Percentiles rank a stretch among this genome's conserved stretches.
These are phyloP conservation scores for Laticauda laticaudata DNA, from an alignment of 2,113 vertebrate species.

Conservation along the genomic window DNA sequence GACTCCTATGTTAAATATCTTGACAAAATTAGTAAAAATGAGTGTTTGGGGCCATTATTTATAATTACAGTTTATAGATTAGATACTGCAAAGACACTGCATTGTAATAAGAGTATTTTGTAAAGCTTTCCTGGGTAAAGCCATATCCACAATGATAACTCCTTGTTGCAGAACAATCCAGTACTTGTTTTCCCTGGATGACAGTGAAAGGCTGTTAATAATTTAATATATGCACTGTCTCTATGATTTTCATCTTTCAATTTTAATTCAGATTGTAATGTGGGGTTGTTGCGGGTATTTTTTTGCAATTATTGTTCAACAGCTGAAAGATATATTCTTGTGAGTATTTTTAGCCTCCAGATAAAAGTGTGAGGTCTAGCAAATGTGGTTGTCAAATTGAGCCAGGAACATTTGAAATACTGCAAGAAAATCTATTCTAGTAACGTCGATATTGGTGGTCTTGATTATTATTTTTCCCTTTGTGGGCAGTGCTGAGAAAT, in stretches of 20 bases:
- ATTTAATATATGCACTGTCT: neutral
- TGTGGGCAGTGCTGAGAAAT: neutral
- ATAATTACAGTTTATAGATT: neutral
- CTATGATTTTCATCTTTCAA: neutral
- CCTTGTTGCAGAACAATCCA: neutral
- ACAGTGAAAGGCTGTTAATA: neutral
- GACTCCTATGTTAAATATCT: slow-evolving; percentile 46
- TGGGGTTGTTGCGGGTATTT: neutral
- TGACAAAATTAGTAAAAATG: neutral
- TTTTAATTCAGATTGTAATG: neutral
- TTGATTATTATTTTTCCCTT: neutral
- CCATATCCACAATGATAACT: slow-evolving; percentile 14
- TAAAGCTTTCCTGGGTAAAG: slow-evolving; percentile 27
- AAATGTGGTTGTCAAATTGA: neutral
- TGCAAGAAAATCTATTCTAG: neutral
- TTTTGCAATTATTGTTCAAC: neutral
- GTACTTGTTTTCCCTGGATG: neutral
- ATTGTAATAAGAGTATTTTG: neutral
- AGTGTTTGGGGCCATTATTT: neutral
- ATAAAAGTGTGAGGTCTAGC: neutral
- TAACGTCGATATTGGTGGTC: neutral
- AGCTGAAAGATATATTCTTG: neutral
- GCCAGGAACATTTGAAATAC: neutral
- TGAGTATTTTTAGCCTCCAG: neutral
- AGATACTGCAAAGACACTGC: neutral